Evolutionary conservation across 2,113 vertebrate species (phyloP), one percentile per base, ranked within the genome.

Genomic region (Odocoileus virginianus): DNA sequence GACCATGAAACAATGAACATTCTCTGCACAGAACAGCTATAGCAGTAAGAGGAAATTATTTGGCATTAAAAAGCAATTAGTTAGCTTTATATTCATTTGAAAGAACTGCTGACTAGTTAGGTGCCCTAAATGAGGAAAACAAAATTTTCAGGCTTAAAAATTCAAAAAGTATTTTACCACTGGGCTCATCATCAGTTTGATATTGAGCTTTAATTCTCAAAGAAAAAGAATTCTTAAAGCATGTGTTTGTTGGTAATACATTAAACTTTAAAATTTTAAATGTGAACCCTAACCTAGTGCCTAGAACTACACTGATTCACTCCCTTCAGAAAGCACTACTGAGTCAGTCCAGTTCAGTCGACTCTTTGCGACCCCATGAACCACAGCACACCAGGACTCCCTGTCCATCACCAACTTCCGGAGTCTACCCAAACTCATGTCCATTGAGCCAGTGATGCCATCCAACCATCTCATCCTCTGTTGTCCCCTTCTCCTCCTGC

Each of bases 221-320:
- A 89, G 17, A n/a, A 25, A 96, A 91, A 15, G 30, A 1, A 1
- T 67, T 81, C 7, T 74, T 96, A 60, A 93, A 8, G 14, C 52
- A 50, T 82, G 36, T 89, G 15, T 87, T 95, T 21, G 33, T 94
- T 74, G 40, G 30, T 45, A 55, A 60, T 87, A 90, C 95, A 87
- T 97, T 92, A 67, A 92, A 74, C 15, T 55, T 87, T 79, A 45
- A 45, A 7, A 50, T 82, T 94, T 92, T 78, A 97, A 60, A 54
- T 28, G 3, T 78, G 19, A 50, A 78, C 12, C 64, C 55, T 89
- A 61, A 71, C 30, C n/a, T 93, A n/a, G 2, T 43, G 74, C 1
- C 61, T 87, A 45, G 43, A 93, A 71, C n/a, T 40, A 64, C 6
- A 61, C 2, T 74, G 83, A 84, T 74, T 90, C 21, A 55, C 54